Base-by-base conservation (phyloP, 2,113 vertebrate species). In the Parotia lawesii region DNA sequence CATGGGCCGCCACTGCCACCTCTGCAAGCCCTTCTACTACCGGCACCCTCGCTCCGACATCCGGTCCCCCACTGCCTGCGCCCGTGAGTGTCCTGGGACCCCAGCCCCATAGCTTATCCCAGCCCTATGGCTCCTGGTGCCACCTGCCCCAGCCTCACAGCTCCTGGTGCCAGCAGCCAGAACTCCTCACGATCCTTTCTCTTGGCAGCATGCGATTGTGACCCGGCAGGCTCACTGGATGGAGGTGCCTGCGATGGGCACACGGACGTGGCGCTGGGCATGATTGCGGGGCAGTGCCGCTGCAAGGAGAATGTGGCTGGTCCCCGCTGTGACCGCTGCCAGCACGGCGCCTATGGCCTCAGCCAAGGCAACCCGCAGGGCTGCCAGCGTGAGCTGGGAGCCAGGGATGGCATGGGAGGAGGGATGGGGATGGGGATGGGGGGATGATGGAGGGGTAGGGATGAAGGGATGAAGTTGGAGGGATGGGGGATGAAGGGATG, bases 1-100 rank as follows among this genome's bases (percentile, higher is more conserved):
- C 91, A 99, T 98, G 28, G 99, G 99, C 97, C 37, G 53, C 73
- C 77, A 97, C 96, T 95, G 98, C 98, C 88, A 0, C 85, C 95
- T 98, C 78, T 99, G 98, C 96, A 98, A 98, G 64, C 98, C 98
- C 38, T 99, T 98, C 97, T 99, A 98, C 97, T 98, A 98, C 90
- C 97, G 93, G 12, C 97, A 98, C 87, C 98, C 97, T 11, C 45
- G 45, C 18, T 95, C 97, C 0, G 97, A 98, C 85, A 97, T 98
- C 94, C 87, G 93, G 2, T 93, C 98, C 65, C 96, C 96, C 17
- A 69, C 56, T 0, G 97, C 96, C 54, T 98, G 98, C 7, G 95
- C 96, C 78, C 77, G 94, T 98, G 94, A 98, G 98, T 97, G 56
- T 42, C 62, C 7, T 7, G 2, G 17, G 19, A n/a, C 33, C 15